These are phyloP conservation scores for Crepidodera aurea DNA, from an alignment of 2,888 invertebrate genomes.

Conservation along the genomic window DNA sequence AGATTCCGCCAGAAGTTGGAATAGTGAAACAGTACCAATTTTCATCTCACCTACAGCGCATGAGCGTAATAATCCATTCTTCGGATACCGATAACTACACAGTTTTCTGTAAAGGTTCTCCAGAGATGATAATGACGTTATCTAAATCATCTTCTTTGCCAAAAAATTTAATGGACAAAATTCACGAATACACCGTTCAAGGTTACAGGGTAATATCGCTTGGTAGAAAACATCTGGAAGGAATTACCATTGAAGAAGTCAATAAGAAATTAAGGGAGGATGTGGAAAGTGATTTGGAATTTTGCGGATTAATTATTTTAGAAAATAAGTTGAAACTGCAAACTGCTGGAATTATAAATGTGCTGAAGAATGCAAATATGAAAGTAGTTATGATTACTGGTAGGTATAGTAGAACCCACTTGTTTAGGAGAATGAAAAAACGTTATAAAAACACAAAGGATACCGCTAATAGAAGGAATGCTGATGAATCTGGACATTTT, in stretches of 20 bases:
- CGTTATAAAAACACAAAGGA: too few species aligned
- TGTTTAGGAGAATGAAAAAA: too few species aligned
- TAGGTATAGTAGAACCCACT: too few species aligned
- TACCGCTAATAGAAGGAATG: too few species aligned
- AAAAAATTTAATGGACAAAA: constrained; percentile 72
- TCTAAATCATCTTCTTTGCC: constrained; percentile 80
- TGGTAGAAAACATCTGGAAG: constrained; percentile 72
- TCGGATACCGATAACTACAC: constrained; percentile 77
- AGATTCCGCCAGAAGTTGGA: constrained; percentile 55
- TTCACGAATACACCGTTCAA: constrained; percentile 86
- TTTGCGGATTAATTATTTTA: constrained; percentile 88
- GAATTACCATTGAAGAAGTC: constrained; percentile 71
- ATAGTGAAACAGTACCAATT: constrained; percentile 80
- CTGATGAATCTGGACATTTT: too few species aligned
- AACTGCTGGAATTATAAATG: constrained; percentile 79
- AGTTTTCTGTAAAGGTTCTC: constrained; percentile 91
- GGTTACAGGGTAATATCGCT: constrained; percentile 90
- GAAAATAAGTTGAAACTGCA: constrained; percentile 94
- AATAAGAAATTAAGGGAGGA: constrained; percentile 76
- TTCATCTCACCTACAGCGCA: constrained; percentile 84
- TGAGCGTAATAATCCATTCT: constrained; percentile 81
- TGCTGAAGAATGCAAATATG: constrained; percentile 83
- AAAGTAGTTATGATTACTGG: constrained; percentile 96
- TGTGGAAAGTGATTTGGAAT: constrained; percentile 83
- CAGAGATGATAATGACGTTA: constrained; percentile 85